These are phyloP conservation scores for Sphaeramia orbicularis DNA, from an alignment of 2,797 vertebrate species.

Conservation along the genomic window DNA sequence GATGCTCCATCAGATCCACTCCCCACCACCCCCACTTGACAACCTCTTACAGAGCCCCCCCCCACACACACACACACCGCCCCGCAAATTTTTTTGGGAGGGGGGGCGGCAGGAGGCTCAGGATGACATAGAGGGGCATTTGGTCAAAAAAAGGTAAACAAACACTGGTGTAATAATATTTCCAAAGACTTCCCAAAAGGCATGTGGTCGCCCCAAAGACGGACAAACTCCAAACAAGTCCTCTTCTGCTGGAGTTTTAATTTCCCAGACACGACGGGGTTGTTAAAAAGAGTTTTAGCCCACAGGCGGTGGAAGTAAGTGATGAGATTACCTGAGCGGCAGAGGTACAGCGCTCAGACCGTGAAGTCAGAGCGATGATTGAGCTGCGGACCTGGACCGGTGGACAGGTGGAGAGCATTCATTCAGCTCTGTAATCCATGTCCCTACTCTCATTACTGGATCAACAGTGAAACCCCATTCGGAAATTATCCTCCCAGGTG, in stretches of 20 bases:
- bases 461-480: constrained; percentile 71
- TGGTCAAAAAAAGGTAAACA: too few species aligned
- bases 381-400: constrained; percentile 25
- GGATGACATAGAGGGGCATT: too few species aligned
- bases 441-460: constrained; percentile 75
- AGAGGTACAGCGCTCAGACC: constrained; percentile 19
- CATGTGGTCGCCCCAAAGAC: too few species aligned
- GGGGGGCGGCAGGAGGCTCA: too few species aligned
- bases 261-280: background rate
- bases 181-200: too few species aligned
- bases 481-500: constrained; percentile 68
- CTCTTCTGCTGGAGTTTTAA: background rate
- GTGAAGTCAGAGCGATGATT: constrained; percentile 34
- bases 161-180: too few species aligned
- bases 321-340: constrained; percentile 8
- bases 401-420: constrained; percentile 35
- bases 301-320: constrained; percentile 14
- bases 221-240: background rate
- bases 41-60: too few species aligned
- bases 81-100: too few species aligned
- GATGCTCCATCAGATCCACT: too few species aligned
- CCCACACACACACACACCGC: too few species aligned
- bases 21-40: too few species aligned
- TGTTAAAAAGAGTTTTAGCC: constrained; percentile 4
- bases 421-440: constrained; percentile 53